Conservation (phyloP, 2,113 vertebrate genomes). For the Hemibagrus wyckioides region DNA sequence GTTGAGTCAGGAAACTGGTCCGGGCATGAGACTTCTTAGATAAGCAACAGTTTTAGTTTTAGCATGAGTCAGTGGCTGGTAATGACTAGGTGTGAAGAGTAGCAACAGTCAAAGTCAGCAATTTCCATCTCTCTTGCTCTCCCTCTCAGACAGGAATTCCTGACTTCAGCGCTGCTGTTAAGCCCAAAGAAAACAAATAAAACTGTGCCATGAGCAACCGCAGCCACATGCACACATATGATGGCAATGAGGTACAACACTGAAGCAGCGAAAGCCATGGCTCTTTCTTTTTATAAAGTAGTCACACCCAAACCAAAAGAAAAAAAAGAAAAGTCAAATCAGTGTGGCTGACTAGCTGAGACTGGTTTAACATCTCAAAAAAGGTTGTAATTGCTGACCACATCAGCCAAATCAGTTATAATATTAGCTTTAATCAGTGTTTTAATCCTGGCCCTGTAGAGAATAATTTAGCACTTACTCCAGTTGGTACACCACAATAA, state of each 20-base stretch:
- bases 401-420: background rate
- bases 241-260: conserved; percentile 55
- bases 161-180: conserved; percentile 76
- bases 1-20: conserved; percentile 3
- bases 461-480: background rate
- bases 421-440: background rate
- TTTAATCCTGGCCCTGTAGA: background rate
- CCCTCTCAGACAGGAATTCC: conserved; percentile 70
- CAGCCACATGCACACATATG: conserved; percentile 59
- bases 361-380: background rate
- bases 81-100: conserved; percentile 48
- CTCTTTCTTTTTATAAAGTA: conserved; percentile 1
- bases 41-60: conserved; percentile 32
- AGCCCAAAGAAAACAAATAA: conserved; percentile 71
- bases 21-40: background rate
- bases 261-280: background rate
- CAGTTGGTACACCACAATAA: background rate
- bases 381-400: background rate
- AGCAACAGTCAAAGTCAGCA: conserved; percentile 36
- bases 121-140: conserved; percentile 53
- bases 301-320: background rate
- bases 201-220: conserved; percentile 37
- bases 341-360: background rate
- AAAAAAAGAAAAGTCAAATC: background rate
- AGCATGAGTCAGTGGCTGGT: conserved; percentile 24